Evolutionary conservation across 2,113 vertebrate genomes (phyloP), one percentile per base, ranked within the genome.

Genomic region (Phasianus colchicus): DNA sequence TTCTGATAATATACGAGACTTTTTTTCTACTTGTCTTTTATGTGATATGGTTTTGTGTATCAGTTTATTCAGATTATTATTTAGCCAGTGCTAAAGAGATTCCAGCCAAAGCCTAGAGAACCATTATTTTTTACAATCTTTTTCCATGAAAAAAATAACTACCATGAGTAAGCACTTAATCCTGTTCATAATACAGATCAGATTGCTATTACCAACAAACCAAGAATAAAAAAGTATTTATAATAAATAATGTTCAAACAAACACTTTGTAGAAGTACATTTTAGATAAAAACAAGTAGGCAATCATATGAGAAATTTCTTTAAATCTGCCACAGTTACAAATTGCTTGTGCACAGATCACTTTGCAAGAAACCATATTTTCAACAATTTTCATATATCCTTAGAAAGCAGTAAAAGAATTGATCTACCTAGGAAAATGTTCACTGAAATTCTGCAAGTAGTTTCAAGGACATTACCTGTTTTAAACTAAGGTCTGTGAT

Each of bases 381-480:
- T 83, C 24, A 52, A 16, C 83, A 55, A 73, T 90, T 74, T 91
- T 85, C 67, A 42, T 85, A 73, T 5, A 67, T 16, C 36, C 10
- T 83, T 73, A 38, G 30, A 61, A 89, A 79, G 15, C 7, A 91
- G 36, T 42, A 57, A 93, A 87, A 87, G n/a, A 57, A 71, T 6
- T 52, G 13, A 19, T 86, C 5, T 87, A 47, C 20, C 30, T 29
- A 32, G 34, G 52, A 34, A 89, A 80, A 79, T 7, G 4, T 67
- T 95, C 18, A 40, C 11, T 75, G 52, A 80, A 70, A 93, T 74
- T 60, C 17, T 21, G 69, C 52, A 57, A 69, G 5, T 19, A 42
- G 36, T 91, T 66, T 80, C 47, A 87, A 43, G 47, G 38, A 91
- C 84, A 80, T 83, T 30, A 81, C 72, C 65, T 69, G 45, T 48